These are phyloP conservation scores for Drosophila willistoni DNA, from an alignment of 1,140 invertebrate species.

Conservation along the genomic window DNA sequence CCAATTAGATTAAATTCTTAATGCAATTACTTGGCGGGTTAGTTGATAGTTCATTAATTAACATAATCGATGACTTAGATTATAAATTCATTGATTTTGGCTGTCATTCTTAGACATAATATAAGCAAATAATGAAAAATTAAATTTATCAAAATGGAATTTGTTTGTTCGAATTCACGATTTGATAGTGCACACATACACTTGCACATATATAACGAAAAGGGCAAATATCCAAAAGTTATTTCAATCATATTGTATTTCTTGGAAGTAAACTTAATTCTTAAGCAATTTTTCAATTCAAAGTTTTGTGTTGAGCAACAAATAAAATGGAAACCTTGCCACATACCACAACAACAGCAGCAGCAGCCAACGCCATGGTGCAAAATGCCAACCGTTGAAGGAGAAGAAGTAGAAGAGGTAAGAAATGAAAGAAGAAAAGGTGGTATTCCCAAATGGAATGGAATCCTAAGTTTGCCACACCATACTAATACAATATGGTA, in stretches of 20 bases:
- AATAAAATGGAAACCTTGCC: conserved; percentile 8
- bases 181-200: too few species aligned
- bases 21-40: too few species aligned
- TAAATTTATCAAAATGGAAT: conserved; percentile 8
- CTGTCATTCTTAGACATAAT: too few species aligned
- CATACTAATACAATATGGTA: neutral
- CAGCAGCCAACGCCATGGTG: neutral
- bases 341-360: neutral
- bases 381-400: neutral
- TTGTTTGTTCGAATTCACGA: neutral
- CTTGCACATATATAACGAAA: neutral
- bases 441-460: conserved; percentile 5
- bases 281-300: conserved; percentile 1
- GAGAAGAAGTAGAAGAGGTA: neutral
- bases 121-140: neutral
- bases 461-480: conserved; percentile 26
- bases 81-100: too few species aligned
- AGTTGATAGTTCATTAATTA: too few species aligned
- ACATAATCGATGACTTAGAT: too few species aligned
- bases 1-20: too few species aligned
- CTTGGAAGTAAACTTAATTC: conserved; percentile 31
- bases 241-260: conserved; percentile 22
- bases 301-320: conserved; percentile 11
- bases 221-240: conserved; percentile 4
- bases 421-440: neutral